Evolutionary conservation across 2,113 vertebrate species (phyloP).

Genomic region (Solea solea): DNA sequence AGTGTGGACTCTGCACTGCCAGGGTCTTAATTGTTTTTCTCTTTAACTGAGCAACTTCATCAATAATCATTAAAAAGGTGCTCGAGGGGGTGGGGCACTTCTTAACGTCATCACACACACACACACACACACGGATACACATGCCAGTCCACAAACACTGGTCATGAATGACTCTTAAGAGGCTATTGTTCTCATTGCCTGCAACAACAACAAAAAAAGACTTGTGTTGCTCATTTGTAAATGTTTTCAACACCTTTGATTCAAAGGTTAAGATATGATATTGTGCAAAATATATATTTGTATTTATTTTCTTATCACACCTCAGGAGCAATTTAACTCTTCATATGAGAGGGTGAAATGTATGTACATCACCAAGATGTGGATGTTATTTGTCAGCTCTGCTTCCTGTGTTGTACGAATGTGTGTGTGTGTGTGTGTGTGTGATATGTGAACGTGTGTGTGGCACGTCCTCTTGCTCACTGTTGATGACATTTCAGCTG

Average conservation of each 20-base stretch:
- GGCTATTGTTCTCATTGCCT: background rate
- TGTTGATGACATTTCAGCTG: constrained; percentile 68
- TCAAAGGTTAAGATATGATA: no score
- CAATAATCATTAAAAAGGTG: constrained; percentile 79
- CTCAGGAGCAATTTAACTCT: no score
- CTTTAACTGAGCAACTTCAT: constrained; percentile 77
- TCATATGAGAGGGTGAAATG: constrained; percentile 11
- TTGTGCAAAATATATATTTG: no score
- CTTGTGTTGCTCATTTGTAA: constrained; percentile 20
- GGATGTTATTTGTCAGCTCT: constrained; percentile 33
- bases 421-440: constrained; percentile 19
- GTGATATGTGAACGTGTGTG: no score
- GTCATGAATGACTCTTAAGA: constrained; percentile 13
- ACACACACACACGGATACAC: constrained; percentile 3
- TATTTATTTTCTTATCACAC: no score
- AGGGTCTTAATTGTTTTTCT: constrained; percentile 78
- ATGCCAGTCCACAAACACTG: background rate
- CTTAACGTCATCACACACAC: constrained; percentile 40
- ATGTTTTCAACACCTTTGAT: constrained; percentile 3
- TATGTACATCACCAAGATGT: constrained; percentile 3
- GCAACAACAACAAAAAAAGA: background rate
- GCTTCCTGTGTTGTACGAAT: constrained; percentile 36
- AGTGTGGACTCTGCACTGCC: constrained; percentile 67
- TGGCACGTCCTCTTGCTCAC: constrained; percentile 34
- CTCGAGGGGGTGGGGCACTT: constrained; percentile 62